A percentile compares a stretch with the other conserved stretches of the same genome.
These are phyloP conservation scores for Nettapus auritus DNA, from an alignment of 2,113 vertebrate species.

Conservation along the genomic window DNA sequence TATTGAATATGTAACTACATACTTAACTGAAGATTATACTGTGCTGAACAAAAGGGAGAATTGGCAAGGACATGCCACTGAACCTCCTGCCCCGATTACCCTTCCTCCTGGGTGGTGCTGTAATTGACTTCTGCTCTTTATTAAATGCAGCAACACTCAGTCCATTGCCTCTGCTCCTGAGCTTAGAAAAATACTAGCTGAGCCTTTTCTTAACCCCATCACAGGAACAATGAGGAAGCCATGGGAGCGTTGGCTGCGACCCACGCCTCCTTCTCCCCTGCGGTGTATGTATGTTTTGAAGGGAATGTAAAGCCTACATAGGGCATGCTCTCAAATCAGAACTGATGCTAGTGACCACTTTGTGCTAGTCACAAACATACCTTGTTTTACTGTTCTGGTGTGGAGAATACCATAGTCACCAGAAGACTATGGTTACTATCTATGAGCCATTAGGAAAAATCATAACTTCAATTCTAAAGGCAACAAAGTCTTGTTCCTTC, in stretches of 20 bases:
- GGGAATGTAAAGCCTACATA: not conserved
- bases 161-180: not conserved
- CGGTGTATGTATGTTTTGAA: not conserved
- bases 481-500: not conserved
- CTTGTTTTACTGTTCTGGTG: not conserved
- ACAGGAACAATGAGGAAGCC: not conserved
- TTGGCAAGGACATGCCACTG: not conserved
- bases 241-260: not conserved
- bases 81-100: conserved; percentile 10
- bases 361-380: not conserved
- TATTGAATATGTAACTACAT: not conserved
- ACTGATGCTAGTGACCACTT: not conserved
- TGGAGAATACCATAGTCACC: not conserved
- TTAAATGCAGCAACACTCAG: not conserved
- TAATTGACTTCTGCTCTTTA: conserved; percentile 36
- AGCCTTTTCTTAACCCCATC: conserved; percentile 2
- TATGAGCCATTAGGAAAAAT: not conserved
- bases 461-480: not conserved
- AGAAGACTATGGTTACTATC: not conserved
- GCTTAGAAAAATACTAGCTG: not conserved
- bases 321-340: not conserved
- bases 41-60: not conserved
- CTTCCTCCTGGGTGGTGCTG: not conserved
- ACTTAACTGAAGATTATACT: not conserved
- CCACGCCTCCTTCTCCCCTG: not conserved